Conservation (phyloP, 2,888 invertebrate genomes). For the Cataglyphis livida region DNA sequence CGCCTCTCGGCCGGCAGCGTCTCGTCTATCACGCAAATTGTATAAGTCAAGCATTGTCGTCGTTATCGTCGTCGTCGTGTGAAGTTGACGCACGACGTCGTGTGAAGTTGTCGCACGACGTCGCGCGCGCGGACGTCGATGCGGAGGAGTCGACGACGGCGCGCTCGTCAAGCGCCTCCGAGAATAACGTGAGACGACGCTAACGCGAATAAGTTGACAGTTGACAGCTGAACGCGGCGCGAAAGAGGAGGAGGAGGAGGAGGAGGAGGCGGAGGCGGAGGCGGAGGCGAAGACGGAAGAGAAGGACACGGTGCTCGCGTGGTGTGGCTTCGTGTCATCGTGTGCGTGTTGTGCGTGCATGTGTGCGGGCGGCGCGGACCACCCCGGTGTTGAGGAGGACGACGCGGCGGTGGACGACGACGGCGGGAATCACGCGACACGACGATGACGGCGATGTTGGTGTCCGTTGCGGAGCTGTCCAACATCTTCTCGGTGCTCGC, state of each 20-base stretch:
- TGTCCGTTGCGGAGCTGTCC: constrained; percentile 91
- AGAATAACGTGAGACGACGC: not conserved
- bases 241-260: not conserved
- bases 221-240: constrained; percentile 10
- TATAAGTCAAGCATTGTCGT: not conserved
- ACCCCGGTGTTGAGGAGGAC: constrained; percentile 41
- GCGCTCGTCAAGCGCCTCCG: constrained; percentile 39
- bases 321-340: constrained; percentile 48
- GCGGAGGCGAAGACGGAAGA: constrained; percentile 17
- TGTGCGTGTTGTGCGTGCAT: constrained; percentile 48
- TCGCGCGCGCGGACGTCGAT: constrained; percentile 23
- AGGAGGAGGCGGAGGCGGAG: constrained; percentile 10
- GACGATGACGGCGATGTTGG: constrained; percentile 88
- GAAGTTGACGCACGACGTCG: not conserved
- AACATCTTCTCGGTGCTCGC: constrained; percentile 92
- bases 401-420: constrained; percentile 20
- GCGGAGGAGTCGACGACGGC: constrained; percentile 35
- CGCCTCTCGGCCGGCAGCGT: constrained; percentile 10
- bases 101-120: not conserved
- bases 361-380: constrained; percentile 50
- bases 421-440: constrained; percentile 56
- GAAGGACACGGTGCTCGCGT: constrained; percentile 41
- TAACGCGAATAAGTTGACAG: not conserved
- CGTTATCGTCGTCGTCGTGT: not conserved
- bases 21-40: constrained; percentile 3